phyloP scores from a whole-genome alignment of 2,797 vertebrate genomes.

The Siniperca undulata region DNA sequence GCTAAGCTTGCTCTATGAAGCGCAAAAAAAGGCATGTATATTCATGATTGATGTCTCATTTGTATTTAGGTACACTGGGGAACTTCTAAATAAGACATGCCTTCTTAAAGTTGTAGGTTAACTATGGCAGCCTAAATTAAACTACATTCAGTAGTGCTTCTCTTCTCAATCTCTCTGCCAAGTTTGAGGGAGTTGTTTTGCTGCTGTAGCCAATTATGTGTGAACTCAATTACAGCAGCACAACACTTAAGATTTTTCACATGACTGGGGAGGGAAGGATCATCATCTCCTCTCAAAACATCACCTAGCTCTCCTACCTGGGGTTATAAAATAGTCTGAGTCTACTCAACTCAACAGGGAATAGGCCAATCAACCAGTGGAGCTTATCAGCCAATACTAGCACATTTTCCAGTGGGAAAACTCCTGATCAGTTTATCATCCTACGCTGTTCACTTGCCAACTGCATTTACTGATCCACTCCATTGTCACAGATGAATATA shows the following conservation, averaged over 20 bases:
- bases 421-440: conserved; percentile 57
- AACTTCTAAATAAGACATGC: conserved; percentile 37
- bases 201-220: conserved; percentile 58
- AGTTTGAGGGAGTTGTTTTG: conserved; percentile 55
- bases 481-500: conserved; percentile 31
- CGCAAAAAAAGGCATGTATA: conserved; percentile 1
- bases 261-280: conserved; percentile 32
- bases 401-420: conserved; percentile 52
- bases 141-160: conserved; percentile 19
- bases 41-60: conserved; percentile 35
- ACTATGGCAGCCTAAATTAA: conserved; percentile 36
- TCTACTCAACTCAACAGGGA: conserved; percentile 44
- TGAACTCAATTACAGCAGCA: conserved; percentile 60
- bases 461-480: conserved; percentile 46
- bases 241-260: conserved; percentile 41
- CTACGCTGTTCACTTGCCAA: conserved; percentile 54
- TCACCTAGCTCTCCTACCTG: conserved; percentile 40
- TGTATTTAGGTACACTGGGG: conserved; percentile 9
- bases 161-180: conserved; percentile 39
- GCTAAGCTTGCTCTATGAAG: conserved; percentile 9
- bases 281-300: conserved; percentile 43
- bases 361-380: conserved; percentile 57
- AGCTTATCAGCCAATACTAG: conserved; percentile 51
- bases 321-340: conserved; percentile 26
- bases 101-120: conserved; percentile 41